Evolutionary conservation across 1,140 invertebrate genomes (phyloP).

Genomic region (Yoshiicerus persimilis): DNA sequence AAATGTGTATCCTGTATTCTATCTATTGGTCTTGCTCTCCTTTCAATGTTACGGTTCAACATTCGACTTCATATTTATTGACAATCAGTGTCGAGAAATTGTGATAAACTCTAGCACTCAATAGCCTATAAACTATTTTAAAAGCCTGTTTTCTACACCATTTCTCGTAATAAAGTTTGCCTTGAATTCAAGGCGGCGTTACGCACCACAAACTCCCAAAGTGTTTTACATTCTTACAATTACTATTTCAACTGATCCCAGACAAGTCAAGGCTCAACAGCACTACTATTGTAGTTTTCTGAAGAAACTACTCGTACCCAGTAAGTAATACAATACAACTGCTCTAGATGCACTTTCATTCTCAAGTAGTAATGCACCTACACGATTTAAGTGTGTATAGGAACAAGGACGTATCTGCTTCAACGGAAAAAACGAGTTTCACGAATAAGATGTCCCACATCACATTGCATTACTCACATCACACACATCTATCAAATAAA

Average conservation of each 20-base stretch:
- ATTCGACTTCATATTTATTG: conserved; percentile 3
- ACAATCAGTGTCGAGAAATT: conserved; percentile 8
- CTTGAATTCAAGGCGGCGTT: background rate
- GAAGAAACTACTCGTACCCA: too few relatives aligned
- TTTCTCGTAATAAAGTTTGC: conserved; percentile 17
- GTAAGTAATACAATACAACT: too few relatives aligned
- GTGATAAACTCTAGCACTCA: conserved; percentile 5
- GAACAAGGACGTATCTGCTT: background rate
- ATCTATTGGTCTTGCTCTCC: background rate
- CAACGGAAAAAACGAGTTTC: background rate
- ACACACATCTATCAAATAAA: conserved; percentile 7
- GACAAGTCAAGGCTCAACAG: background rate
- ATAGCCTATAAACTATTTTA: conserved; percentile 18
- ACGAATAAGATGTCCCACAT: background rate
- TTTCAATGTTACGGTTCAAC: background rate
- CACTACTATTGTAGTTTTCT: too few relatives aligned
- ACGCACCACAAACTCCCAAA: background rate
- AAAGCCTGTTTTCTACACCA: conserved; percentile 16
- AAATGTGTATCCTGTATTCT: background rate
- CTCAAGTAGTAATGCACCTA: background rate
- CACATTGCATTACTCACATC: background rate
- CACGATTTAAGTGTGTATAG: background rate
- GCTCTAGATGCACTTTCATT: too few relatives aligned
- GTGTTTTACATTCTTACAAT: conserved; percentile 18
- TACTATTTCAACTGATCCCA: background rate